phyloP scores from a whole-genome alignment of 2,113 vertebrate species.

The Turdus rufiventris region DNA sequence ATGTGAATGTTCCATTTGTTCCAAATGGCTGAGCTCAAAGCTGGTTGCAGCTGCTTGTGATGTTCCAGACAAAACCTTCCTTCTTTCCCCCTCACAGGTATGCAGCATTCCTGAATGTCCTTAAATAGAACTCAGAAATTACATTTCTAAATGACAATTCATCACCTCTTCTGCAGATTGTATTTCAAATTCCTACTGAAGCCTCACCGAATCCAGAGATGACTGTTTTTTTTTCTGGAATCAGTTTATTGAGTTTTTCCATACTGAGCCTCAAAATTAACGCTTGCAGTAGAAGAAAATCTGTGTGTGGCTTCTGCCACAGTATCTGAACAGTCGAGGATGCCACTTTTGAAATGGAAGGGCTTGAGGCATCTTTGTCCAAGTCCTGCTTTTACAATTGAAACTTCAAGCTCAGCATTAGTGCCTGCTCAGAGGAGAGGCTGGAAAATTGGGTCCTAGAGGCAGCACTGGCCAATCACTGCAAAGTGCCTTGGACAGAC shows the following conservation, averaged over 20 bases:
- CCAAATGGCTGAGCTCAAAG: not conserved
- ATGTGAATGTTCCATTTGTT: not conserved
- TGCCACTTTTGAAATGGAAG: not conserved
- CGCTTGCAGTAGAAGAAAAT: not conserved
- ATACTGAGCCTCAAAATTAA: not conserved
- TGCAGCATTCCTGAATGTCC: not conserved
- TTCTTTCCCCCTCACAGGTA: not conserved
- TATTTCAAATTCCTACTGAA: not conserved
- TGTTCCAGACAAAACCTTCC: not conserved
- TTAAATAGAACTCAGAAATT: not conserved
- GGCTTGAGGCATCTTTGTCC: not conserved
- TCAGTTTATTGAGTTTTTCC: not conserved
- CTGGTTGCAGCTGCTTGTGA: accelerated
- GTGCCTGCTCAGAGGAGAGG: not conserved
- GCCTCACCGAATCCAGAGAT: not conserved
- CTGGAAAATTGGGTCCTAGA: not conserved
- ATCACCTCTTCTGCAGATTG: not conserved
- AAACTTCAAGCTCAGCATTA: not conserved
- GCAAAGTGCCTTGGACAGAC: not conserved
- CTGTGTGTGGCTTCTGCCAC: not conserved
- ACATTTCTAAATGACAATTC: not conserved
- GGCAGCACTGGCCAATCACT: not conserved
- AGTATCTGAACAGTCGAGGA: not conserved
- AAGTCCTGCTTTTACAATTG: not conserved
- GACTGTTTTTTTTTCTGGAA: not conserved